phyloP scores from a whole-genome alignment of 2,797 vertebrate genomes.

The Chrysolophus pictus region DNA sequence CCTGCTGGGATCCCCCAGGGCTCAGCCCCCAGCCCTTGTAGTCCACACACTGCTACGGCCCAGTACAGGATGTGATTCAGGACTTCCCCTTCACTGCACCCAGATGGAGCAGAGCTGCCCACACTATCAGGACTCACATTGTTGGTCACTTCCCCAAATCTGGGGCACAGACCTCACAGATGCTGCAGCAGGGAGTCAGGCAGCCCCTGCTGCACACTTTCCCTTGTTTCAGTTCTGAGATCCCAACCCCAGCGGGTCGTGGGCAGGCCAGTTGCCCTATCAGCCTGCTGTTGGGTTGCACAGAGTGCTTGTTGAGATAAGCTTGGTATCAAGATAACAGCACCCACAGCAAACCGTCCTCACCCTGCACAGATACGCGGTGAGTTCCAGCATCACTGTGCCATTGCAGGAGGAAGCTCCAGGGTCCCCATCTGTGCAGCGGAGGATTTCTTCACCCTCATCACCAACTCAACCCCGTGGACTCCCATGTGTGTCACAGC shows the following conservation, averaged over 20 bases:
- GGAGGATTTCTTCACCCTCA: background rate
- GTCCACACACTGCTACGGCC: background rate
- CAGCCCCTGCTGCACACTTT: background rate
- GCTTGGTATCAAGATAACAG: conserved; percentile 9
- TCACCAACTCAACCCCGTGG: background rate
- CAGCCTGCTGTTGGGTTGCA: background rate
- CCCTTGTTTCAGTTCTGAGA: background rate
- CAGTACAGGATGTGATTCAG: background rate
- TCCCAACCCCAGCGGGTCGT: background rate
- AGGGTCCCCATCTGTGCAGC: background rate
- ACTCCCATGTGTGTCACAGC: background rate
- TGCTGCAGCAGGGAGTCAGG: rapidly evolving
- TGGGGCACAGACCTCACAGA: rapidly evolving
- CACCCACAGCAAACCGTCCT: background rate
- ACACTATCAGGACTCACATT: rapidly evolving
- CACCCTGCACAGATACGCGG: rapidly evolving
- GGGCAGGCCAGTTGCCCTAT: background rate
- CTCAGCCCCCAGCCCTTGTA: background rate
- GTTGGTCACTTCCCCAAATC: conserved; percentile 29
- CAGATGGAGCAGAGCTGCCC: background rate
- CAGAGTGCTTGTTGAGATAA: background rate
- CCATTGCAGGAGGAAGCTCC: background rate
- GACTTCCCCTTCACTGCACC: background rate
- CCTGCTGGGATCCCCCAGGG: rapidly evolving
- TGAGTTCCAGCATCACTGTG: rapidly evolving